Evolutionary conservation across 1,140 invertebrate genomes (phyloP), one percentile per base, ranked within the genome.

Genomic region (Latrodectus geometricus): DNA sequence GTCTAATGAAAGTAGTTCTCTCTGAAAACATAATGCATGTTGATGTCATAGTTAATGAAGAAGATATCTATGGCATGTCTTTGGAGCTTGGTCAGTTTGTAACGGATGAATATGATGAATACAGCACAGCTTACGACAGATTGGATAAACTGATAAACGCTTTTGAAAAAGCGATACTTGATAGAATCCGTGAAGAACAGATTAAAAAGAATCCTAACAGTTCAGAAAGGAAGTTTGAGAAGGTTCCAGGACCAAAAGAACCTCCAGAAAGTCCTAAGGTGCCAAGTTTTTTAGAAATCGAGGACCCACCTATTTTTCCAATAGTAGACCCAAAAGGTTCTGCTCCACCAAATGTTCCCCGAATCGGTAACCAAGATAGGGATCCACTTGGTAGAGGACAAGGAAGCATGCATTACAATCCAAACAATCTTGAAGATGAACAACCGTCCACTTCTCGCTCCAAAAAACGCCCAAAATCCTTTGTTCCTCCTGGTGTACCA

Each of bases 1-100:
- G 52, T 68, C 72, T 87, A 9, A 48, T 87, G 20, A 87, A 87
- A 80, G 9, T 68, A 0, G 77, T 81, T 52, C 79, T 79, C 80
- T 35, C 77, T 2, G 77, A 61, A 48, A 20, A 80, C 21, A 70
- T 72, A 14, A 15, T 86, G 66, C 74, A 86, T 56, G 65, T 86
- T 8, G 70, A 77, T 61, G 56, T 86, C 35, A 50, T 72, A 14
- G 11, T 86, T 2, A 72, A 86, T n/a, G 75, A 86, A 78, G 52
- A 56, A 7, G 77, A 35, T 48, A 52, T 20, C 4, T 73, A 73
- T 14, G 12, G 20, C 4, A 70, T 86, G 15, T 77, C 83, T 9
- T 14, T 68, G 9, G 66, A 56, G 4, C 48, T 86, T 8, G 75
- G 54, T 8, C 50, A 70, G 14, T n/a, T 65, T n/a, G 54, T 86